Evolutionary conservation across 2,113 vertebrate genomes (phyloP).

Genomic region (Herpetotheres cachinnans): DNA sequence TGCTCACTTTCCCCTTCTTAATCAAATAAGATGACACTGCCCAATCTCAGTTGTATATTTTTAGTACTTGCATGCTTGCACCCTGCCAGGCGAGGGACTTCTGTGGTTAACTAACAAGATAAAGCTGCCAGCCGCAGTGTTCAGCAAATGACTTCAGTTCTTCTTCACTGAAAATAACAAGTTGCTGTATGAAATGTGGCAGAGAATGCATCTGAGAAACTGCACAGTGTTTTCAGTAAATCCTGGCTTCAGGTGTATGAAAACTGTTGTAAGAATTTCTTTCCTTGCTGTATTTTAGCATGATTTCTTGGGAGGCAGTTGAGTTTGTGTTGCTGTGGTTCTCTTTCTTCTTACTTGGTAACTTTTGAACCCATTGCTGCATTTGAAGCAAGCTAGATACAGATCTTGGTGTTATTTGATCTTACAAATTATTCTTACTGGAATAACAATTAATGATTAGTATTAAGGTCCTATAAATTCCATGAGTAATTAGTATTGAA

Average conservation of each 20-base stretch:
- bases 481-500: background rate
- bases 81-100: conserved; percentile 2
- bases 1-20: background rate
- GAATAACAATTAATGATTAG: background rate
- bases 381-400: background rate
- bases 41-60: background rate
- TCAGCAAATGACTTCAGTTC: conserved; percentile 1
- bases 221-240: background rate
- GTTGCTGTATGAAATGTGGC: background rate
- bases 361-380: background rate
- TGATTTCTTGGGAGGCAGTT: background rate
- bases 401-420: background rate
- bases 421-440: background rate
- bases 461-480: background rate
- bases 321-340: background rate
- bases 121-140: conserved; percentile 6
- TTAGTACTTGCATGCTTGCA: background rate
- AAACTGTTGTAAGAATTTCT: background rate
- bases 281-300: background rate
- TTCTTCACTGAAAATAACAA: conserved; percentile 7
- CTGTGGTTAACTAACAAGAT: conserved; percentile 5
- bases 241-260: background rate
- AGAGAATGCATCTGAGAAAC: background rate
- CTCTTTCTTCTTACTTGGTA: background rate
- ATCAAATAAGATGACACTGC: background rate